Percentiles rank a stretch among this genome's conserved stretches.
Evolutionary conservation across 2,797 vertebrate species (phyloP).

Genomic region (Leuciscus waleckii): DNA sequence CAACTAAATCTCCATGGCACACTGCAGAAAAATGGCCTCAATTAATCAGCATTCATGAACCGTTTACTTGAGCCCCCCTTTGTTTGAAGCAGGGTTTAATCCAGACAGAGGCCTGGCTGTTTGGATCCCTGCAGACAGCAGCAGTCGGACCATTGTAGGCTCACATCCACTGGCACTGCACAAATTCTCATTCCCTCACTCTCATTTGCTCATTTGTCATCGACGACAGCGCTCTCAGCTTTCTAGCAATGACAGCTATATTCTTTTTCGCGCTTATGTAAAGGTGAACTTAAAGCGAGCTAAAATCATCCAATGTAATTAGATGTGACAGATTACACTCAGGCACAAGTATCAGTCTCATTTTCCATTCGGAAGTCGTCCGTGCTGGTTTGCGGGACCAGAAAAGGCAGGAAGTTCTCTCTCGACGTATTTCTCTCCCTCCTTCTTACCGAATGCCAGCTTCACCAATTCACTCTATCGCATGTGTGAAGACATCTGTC

Average conservation of each 20-base stretch:
- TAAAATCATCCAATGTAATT: conserved; percentile 26
- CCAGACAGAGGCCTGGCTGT: conserved; percentile 85
- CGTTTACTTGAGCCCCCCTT: conserved; percentile 84
- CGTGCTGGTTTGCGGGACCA: conserved; percentile 66
- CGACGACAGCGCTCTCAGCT: conserved; percentile 16
- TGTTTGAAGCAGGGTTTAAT: conserved; percentile 80
- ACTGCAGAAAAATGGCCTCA: conserved; percentile 84
- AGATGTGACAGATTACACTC: conserved; percentile 25
- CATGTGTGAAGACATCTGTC: conserved; percentile 88
- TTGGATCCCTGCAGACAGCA: conserved; percentile 80
- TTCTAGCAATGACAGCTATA: conserved; percentile 37
- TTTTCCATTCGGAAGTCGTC: conserved; percentile 54
- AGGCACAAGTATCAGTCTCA: conserved; percentile 23
- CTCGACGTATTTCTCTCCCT: conserved; percentile 74
- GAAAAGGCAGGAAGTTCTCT: conserved; percentile 80
- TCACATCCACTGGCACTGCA: conserved; percentile 55
- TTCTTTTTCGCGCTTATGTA: conserved; percentile 17
- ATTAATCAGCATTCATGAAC: conserved; percentile 89
- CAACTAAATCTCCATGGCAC: conserved; percentile 80
- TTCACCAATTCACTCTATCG: conserved; percentile 76
- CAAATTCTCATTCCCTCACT: conserved; percentile 77
- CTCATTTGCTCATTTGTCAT: conserved; percentile 47
- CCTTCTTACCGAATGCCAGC: conserved; percentile 64
- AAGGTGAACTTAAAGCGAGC: conserved; percentile 26
- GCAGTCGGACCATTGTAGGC: conserved; percentile 74